Conservation (phyloP, 2,888 invertebrate species). For the Cheilosia scutellata region DNA sequence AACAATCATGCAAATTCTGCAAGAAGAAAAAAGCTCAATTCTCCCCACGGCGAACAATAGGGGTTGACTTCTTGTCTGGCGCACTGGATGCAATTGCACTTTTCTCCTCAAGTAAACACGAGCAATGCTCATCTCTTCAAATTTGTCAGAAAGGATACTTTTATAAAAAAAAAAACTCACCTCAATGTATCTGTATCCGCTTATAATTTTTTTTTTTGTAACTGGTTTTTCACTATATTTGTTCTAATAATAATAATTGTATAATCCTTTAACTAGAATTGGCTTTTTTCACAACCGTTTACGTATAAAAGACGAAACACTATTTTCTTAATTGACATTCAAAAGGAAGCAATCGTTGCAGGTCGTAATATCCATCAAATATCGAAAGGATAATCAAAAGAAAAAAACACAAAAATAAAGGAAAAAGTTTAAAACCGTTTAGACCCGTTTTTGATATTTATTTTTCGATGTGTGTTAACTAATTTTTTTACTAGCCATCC, state of each 20-base stretch:
- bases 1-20: no score
- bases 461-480: slow-evolving; percentile 40
- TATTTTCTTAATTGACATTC: not conserved
- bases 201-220: not conserved
- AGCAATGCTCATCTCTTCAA: not conserved
- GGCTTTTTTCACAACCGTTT: not conserved
- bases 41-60: no score
- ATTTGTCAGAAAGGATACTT: not conserved
- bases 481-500: slow-evolving; percentile 79
- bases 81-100: not conserved
- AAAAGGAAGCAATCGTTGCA: not conserved
- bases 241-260: not conserved
- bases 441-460: slow-evolving; percentile 45
- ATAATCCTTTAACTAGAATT: not conserved
- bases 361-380: not conserved
- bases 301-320: not conserved
- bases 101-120: not conserved
- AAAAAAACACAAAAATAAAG: slow-evolving; percentile 21
- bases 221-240: not conserved
- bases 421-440: slow-evolving; percentile 41
- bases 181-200: not conserved
- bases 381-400: not conserved
- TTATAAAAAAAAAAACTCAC: not conserved
- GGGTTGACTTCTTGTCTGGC: no score
- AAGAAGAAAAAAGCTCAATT: no score